Evolutionary conservation across 2,113 vertebrate species (phyloP).

Genomic region (Carassius carassius): DNA sequence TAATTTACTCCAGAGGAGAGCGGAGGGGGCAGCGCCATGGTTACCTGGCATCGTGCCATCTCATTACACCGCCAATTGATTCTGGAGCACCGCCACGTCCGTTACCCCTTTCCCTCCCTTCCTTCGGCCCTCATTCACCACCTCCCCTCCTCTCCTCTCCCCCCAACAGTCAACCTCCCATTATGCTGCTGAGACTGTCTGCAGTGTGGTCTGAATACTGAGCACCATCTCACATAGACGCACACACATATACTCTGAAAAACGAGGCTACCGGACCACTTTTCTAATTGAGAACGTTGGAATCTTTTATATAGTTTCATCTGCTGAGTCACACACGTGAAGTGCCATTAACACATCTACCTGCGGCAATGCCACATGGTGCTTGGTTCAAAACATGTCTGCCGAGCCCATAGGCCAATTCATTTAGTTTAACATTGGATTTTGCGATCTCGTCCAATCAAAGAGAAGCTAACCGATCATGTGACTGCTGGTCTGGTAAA

Average conservation of each 20-base stretch:
- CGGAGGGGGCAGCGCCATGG: conserved; percentile 78
- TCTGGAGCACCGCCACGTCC: conserved; percentile 80
- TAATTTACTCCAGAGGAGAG: conserved; percentile 72
- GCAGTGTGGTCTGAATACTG: conserved; percentile 66
- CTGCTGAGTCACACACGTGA: conserved; percentile 44
- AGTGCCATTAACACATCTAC: neutral
- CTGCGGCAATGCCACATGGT: neutral
- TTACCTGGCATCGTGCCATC: conserved; percentile 81
- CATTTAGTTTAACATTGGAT: neutral
- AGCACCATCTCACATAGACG: conserved; percentile 59
- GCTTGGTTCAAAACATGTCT: neutral
- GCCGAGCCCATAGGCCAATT: neutral
- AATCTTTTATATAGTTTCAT: conserved; percentile 5
- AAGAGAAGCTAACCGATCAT: conserved; percentile 5
- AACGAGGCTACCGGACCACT: neutral
- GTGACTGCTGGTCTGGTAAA: conserved; percentile 19
- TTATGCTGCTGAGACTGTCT: conserved; percentile 77
- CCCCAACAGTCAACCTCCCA: conserved; percentile 65
- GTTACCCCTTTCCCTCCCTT: conserved; percentile 62
- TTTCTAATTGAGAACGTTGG: conserved; percentile 23
- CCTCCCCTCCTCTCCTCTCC: conserved; percentile 30
- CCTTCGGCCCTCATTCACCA: conserved; percentile 38
- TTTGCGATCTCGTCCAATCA: conserved; percentile 2
- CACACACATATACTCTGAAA: conserved; percentile 49
- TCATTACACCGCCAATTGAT: conserved; percentile 85